phyloP scores from a whole-genome alignment of 92 coral and sea anemone species.

The Blastomussa wellsi region DNA sequence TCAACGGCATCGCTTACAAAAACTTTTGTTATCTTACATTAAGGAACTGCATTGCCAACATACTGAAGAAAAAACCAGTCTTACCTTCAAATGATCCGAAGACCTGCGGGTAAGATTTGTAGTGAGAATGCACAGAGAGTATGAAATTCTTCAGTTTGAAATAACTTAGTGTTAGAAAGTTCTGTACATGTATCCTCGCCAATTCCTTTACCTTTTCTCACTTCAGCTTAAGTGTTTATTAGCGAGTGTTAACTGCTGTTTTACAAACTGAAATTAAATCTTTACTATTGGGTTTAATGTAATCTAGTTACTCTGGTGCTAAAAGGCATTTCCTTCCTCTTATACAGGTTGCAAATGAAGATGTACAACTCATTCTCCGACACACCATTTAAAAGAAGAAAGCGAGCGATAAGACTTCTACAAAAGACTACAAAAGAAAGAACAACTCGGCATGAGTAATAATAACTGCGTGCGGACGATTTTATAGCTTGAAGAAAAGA shows the following conservation, averaged over 20 bases:
- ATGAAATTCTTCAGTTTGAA: too few relatives aligned
- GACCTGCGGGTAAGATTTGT: conserved; percentile 80
- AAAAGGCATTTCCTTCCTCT: not conserved
- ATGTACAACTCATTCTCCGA: conserved; percentile 56
- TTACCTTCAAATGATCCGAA: conserved; percentile 81
- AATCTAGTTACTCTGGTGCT: not conserved
- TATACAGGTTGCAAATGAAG: conserved; percentile 65
- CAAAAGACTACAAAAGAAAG: not conserved
- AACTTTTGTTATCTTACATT: conserved; percentile 87
- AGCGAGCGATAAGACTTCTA: conserved; percentile 20
- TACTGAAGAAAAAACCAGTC: conserved; percentile 72
- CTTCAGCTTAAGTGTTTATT: too few relatives aligned
- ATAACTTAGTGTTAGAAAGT: too few relatives aligned
- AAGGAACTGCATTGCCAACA: conserved; percentile 95
- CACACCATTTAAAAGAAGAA: conserved; percentile 59
- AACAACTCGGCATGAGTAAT: not conserved
- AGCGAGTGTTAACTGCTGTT: too few relatives aligned
- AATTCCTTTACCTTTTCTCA: too few relatives aligned
- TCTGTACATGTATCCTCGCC: too few relatives aligned
- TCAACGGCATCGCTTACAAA: conserved; percentile 94
- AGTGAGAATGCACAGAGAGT: not conserved
- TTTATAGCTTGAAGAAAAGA: not conserved
- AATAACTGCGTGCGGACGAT: not conserved
- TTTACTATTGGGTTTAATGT: too few relatives aligned
- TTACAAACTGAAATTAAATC: too few relatives aligned